Evolutionary conservation across 2,113 vertebrate genomes (phyloP).

Genomic region (Charina bottae): DNA sequence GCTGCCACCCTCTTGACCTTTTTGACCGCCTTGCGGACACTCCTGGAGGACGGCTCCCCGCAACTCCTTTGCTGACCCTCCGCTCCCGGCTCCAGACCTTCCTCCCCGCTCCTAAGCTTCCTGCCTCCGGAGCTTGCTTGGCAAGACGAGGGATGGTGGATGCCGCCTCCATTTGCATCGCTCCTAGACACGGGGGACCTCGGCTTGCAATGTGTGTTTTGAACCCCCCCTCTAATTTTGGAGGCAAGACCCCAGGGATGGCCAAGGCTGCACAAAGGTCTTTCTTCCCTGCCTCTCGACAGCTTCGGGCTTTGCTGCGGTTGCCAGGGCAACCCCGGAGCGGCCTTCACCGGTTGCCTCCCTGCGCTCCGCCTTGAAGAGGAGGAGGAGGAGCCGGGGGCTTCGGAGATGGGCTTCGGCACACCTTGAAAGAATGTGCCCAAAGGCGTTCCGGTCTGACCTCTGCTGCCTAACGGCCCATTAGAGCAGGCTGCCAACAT

Average conservation of each 20-base stretch:
- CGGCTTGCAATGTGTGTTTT: not conserved
- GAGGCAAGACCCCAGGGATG: not conserved
- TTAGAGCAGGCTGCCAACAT: too few relatives aligned
- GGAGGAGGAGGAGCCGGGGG: not conserved
- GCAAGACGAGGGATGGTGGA: not conserved
- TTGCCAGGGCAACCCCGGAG: constrained; percentile 12
- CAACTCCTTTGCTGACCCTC: not conserved
- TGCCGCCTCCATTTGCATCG: not conserved
- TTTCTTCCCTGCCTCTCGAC: not conserved
- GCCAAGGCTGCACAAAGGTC: not conserved
- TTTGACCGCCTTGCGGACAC: not conserved
- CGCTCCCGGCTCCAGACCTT: not conserved
- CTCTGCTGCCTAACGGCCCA: not conserved
- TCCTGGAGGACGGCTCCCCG: not conserved
- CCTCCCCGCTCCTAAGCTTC: not conserved
- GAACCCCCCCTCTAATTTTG: not conserved
- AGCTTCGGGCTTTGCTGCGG: not conserved
- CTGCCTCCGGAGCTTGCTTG: not conserved
- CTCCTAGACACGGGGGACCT: not conserved
- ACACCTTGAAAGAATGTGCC: not conserved
- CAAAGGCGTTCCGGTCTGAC: not conserved
- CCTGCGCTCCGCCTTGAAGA: not conserved
- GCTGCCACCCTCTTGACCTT: not conserved
- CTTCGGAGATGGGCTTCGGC: not conserved
- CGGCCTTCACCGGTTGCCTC: not conserved